These are phyloP conservation scores for Arrhopalites spinosus DNA, from an alignment of 2,888 invertebrate species.

Conservation along the genomic window DNA sequence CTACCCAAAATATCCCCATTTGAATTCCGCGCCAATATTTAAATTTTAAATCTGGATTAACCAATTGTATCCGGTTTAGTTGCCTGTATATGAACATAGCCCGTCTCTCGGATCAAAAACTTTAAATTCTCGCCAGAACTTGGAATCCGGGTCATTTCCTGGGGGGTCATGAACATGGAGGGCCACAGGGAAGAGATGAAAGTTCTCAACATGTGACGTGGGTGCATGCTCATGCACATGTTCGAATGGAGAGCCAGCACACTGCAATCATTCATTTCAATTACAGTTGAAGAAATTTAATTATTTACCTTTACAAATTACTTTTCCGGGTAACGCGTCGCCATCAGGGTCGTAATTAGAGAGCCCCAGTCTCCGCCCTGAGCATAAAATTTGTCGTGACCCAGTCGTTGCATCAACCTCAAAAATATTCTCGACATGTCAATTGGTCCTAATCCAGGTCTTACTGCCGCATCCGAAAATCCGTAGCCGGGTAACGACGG, in stretches of 20 bases:
- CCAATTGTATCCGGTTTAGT: constrained; percentile 89
- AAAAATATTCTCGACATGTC: constrained; percentile 56
- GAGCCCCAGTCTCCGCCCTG: constrained; percentile 66
- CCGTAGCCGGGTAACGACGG: constrained; percentile 66
- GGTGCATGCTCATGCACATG: constrained; percentile 62
- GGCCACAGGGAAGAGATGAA: constrained; percentile 56
- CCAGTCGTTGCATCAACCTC: constrained; percentile 62
- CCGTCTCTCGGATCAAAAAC: constrained; percentile 60
- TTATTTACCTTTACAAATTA: neutral
- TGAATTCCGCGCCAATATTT: neutral
- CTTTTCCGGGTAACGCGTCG: constrained; percentile 58
- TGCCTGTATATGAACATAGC: constrained; percentile 75
- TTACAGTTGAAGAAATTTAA: too few species aligned
- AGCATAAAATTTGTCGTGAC: constrained; percentile 60
- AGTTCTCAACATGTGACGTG: constrained; percentile 55
- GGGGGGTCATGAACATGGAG: constrained; percentile 56
- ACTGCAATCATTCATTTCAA: constrained; percentile 58
- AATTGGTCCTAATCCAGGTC: constrained; percentile 58
- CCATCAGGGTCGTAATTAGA: constrained; percentile 60
- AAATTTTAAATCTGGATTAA: constrained; percentile 57
- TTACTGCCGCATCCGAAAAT: constrained; percentile 62
- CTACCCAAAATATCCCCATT: neutral
- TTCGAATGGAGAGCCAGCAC: constrained; percentile 69
- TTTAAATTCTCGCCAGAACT: constrained; percentile 55
- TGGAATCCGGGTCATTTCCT: constrained; percentile 56